A percentile compares a stretch with the other conserved stretches of the same genome.
Evolutionary conservation across 2,113 vertebrate genomes (phyloP).

Genomic region (human): DNA sequence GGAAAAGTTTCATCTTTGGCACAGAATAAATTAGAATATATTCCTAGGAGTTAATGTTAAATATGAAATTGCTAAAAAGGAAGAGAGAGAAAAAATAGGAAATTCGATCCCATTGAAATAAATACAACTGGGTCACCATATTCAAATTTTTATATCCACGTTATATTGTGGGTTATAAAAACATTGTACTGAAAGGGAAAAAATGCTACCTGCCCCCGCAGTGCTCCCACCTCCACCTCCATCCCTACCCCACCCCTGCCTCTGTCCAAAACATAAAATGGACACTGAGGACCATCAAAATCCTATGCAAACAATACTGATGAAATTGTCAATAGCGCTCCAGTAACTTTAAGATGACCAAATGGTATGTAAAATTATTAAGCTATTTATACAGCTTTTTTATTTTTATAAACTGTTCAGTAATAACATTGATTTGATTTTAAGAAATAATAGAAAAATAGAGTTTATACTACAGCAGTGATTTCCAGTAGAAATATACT

Average conservation of each 20-base stretch:
- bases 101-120: background rate
- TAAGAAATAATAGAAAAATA: background rate
- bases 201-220: background rate
- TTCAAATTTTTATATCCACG: background rate
- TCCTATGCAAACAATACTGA: background rate
- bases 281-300: background rate
- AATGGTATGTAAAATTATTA: background rate
- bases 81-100: background rate
- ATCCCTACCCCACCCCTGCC: background rate
- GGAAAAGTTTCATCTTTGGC: background rate
- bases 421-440: background rate
- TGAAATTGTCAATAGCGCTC: background rate
- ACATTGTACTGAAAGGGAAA: background rate
- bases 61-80: background rate
- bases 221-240: background rate
- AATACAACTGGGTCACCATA: background rate
- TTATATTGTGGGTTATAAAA: background rate
- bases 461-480: background rate
- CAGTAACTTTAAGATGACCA: background rate
- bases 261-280: constrained; percentile 5
- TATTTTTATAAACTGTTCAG: background rate
- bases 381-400: background rate
- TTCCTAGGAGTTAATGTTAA: background rate
- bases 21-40: constrained; percentile 27
- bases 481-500: background rate